Percentiles rank a stretch among this genome's conserved stretches.
phyloP scores from a whole-genome alignment of 1,140 invertebrate species.

The Belonocnema kinseyi region DNA sequence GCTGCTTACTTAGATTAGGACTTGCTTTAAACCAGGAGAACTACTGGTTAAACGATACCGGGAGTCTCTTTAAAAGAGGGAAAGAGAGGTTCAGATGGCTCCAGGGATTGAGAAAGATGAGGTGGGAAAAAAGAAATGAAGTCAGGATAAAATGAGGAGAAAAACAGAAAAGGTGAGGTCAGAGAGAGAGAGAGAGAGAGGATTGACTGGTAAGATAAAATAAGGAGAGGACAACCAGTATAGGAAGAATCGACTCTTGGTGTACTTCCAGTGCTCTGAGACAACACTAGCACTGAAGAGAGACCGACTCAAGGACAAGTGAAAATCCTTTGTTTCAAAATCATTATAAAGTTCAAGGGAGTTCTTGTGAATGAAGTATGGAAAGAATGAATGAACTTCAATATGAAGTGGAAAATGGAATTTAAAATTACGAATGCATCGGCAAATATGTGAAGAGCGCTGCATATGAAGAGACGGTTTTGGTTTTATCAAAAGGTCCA shows the following conservation, averaged over 20 bases:
- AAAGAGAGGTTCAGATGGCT: slow-evolving; percentile 21
- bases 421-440: too few relatives aligned
- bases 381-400: too few relatives aligned
- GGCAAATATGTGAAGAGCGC: too few relatives aligned
- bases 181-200: slow-evolving; percentile 11
- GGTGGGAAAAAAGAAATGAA: background rate
- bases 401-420: too few relatives aligned
- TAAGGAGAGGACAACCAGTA: slow-evolving; percentile 13
- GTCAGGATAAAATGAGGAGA: background rate
- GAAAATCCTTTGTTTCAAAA: background rate
- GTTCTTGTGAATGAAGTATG: too few relatives aligned
- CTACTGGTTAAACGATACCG: slow-evolving; percentile 15
- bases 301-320: slow-evolving; percentile 6
- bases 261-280: background rate
- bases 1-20: slow-evolving; percentile 12
- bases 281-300: slow-evolving; percentile 21
- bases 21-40: slow-evolving; percentile 17
- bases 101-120: background rate
- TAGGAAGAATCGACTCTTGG: slow-evolving; percentile 11
- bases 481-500: too few relatives aligned
- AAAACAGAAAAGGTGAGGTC: background rate
- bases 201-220: background rate
- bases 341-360: too few relatives aligned
- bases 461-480: too few relatives aligned
- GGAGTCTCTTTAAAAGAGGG: slow-evolving; percentile 21